Percentiles rank a stretch among this genome's conserved stretches.
Evolutionary conservation across 2,888 invertebrate species (phyloP).

Genomic region (Apamea anceps): DNA sequence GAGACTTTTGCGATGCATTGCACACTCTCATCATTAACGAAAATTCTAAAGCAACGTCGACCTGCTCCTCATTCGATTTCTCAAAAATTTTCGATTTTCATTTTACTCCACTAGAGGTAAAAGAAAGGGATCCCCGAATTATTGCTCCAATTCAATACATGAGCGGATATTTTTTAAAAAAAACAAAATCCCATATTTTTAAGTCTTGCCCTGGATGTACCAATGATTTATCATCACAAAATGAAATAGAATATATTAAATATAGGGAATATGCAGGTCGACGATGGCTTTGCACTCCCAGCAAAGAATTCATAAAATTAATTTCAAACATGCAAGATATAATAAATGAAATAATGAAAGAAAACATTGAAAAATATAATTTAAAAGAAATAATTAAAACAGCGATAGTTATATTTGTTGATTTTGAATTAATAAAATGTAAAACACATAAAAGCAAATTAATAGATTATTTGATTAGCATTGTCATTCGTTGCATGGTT

Average conservation of each 20-base stretch:
- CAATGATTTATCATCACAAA: conserved; percentile 9
- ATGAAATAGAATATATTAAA: conserved; percentile 26
- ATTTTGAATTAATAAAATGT: conserved; percentile 44
- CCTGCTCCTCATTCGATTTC: conserved; percentile 30
- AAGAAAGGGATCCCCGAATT: conserved; percentile 20
- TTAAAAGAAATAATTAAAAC: conserved; percentile 52
- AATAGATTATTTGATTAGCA: conserved; percentile 15
- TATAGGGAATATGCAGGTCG: conserved; percentile 58
- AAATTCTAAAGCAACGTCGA: conserved; percentile 34
- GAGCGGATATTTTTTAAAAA: conserved; percentile 54
- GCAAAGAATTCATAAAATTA: conserved; percentile 29
- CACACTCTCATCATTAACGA: conserved; percentile 40
- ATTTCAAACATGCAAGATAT: conserved; percentile 52
- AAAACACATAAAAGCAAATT: conserved; percentile 15
- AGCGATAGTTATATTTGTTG: conserved; percentile 18
- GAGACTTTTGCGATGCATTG: conserved; percentile 43
- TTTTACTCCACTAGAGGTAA: conserved; percentile 20
- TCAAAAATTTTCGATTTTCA: background rate
- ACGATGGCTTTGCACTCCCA: conserved; percentile 58
- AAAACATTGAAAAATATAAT: conserved; percentile 36
- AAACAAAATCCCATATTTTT: conserved; percentile 10
- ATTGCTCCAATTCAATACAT: conserved; percentile 45
- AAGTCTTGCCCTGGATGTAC: conserved; percentile 12
- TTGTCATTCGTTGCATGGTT: conserved; percentile 16
- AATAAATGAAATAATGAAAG: conserved; percentile 32